Conservation (phyloP, 2,797 vertebrate species). For the Liparis tanakae region DNA sequence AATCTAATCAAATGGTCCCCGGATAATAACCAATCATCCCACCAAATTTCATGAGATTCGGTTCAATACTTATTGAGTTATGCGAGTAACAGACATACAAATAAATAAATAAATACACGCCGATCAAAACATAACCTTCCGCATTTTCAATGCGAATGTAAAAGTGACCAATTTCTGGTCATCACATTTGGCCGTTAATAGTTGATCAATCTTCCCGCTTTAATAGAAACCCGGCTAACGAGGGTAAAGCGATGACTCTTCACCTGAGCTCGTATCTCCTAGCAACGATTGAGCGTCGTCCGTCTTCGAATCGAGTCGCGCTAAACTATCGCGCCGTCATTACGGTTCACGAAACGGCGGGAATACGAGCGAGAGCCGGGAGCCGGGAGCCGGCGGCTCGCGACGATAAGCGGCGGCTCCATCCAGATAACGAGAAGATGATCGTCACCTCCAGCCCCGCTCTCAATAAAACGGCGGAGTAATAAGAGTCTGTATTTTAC, state of each 20-base stretch:
- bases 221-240: background rate
- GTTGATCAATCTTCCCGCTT: background rate
- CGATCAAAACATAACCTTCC: too few relatives aligned
- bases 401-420: slow-evolving; percentile 18
- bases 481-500: slow-evolving; percentile 36
- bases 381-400: background rate
- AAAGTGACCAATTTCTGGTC: too few relatives aligned
- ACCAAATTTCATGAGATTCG: too few relatives aligned
- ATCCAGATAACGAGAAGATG: slow-evolving; percentile 2
- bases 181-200: background rate
- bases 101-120: too few relatives aligned
- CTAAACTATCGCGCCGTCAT: background rate
- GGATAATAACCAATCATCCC: too few relatives aligned
- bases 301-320: background rate
- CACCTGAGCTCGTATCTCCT: background rate
- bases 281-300: background rate
- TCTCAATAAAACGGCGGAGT: slow-evolving; percentile 38
- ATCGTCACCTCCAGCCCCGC: slow-evolving; percentile 39
- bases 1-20: too few relatives aligned
- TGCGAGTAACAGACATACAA: too few relatives aligned
- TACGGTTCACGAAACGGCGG: background rate
- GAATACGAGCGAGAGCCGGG: background rate
- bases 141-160: too few relatives aligned
- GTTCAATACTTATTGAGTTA: too few relatives aligned
- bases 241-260: background rate